Evolutionary conservation across 1,140 invertebrate species (phyloP).

Genomic region (Drosophila tani): DNA sequence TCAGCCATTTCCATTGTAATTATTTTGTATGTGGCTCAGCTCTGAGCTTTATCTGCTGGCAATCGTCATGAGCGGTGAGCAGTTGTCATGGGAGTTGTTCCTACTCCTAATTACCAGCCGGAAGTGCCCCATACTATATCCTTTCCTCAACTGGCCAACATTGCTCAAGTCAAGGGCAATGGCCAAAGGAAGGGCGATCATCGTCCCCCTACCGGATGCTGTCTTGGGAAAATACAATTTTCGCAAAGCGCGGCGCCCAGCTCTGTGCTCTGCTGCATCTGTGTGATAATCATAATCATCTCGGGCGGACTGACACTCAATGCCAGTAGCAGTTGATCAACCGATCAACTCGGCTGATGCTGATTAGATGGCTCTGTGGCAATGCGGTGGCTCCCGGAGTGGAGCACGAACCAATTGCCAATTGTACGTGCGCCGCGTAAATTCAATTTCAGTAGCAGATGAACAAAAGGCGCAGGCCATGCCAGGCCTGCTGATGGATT

Average conservation of each 20-base stretch:
- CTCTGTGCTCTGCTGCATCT: conserved; percentile 2
- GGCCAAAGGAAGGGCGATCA: conserved; percentile 10
- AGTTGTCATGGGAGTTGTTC: conserved; percentile 20
- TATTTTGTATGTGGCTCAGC: conserved; percentile 41
- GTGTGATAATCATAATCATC: conserved; percentile 59
- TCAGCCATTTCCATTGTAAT: conserved; percentile 74
- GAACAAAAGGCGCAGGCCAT: conserved; percentile 51
- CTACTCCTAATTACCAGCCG: conserved; percentile 53
- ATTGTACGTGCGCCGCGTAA: conserved; percentile 80
- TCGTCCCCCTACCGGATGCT: conserved; percentile 44
- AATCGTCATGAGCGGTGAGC: conserved; percentile 50
- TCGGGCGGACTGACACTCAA: conserved; percentile 41
- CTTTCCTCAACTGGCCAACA: conserved; percentile 1
- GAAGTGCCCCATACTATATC: conserved; percentile 39
- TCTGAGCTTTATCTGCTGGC: conserved; percentile 32
- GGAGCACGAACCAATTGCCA: conserved; percentile 65
- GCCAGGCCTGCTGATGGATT: conserved; percentile 30
- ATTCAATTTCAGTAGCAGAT: conserved; percentile 82
- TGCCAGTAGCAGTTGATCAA: conserved; percentile 63
- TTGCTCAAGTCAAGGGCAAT: conserved; percentile 27
- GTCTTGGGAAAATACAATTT: conserved; percentile 62
- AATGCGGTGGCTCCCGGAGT: conserved; percentile 46
- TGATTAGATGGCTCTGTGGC: conserved; percentile 62
- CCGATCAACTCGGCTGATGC: conserved; percentile 48
- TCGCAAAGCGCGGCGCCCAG: conserved; percentile 53